These are phyloP conservation scores for Epizoanthus rinbou DNA, from an alignment of 92 coral and sea anemone genomes.

Conservation along the genomic window DNA sequence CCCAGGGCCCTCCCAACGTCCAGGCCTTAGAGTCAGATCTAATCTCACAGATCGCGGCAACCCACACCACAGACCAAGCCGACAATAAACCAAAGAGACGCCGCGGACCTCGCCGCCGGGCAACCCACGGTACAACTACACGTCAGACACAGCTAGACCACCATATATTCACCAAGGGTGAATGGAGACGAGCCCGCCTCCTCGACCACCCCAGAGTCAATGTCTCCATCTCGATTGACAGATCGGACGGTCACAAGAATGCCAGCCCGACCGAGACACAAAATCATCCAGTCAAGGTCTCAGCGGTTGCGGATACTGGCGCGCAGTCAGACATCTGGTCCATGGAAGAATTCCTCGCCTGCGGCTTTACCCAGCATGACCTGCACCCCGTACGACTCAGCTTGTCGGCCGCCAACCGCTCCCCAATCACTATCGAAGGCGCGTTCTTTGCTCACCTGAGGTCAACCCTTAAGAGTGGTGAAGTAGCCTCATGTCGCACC, in stretches of 20 bases:
- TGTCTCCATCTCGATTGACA: slow-evolving; percentile 45
- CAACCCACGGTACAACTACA: slow-evolving; percentile 10
- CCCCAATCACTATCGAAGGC: slow-evolving; percentile 33
- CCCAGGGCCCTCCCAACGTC: slow-evolving; percentile 30
- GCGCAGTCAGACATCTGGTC: slow-evolving; percentile 53
- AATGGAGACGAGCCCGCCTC: slow-evolving; percentile 49
- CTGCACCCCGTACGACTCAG: slow-evolving; percentile 30
- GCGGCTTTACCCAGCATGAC: slow-evolving; percentile 34
- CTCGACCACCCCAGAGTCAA: slow-evolving; percentile 63
- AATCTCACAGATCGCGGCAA: slow-evolving; percentile 49
- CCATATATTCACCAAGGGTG: slow-evolving; percentile 37
- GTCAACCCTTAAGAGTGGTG: not conserved
- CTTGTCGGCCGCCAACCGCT: slow-evolving; percentile 50
- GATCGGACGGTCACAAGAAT: not conserved
- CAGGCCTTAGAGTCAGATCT: slow-evolving; percentile 49
- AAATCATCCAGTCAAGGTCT: not conserved
- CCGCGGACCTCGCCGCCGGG: slow-evolving; percentile 8
- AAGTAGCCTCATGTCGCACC: slow-evolving; percentile 29
- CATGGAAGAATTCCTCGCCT: slow-evolving; percentile 33
- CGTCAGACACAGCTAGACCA: slow-evolving; percentile 8
- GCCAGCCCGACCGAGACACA: not conserved
- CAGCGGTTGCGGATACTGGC: slow-evolving; percentile 41
- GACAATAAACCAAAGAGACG: not conserved
- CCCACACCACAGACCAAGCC: slow-evolving; percentile 19
- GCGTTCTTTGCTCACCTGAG: slow-evolving; percentile 44